phyloP scores from a whole-genome alignment of 2,113 vertebrate genomes.

The Heterotilapia buettikoferi region DNA sequence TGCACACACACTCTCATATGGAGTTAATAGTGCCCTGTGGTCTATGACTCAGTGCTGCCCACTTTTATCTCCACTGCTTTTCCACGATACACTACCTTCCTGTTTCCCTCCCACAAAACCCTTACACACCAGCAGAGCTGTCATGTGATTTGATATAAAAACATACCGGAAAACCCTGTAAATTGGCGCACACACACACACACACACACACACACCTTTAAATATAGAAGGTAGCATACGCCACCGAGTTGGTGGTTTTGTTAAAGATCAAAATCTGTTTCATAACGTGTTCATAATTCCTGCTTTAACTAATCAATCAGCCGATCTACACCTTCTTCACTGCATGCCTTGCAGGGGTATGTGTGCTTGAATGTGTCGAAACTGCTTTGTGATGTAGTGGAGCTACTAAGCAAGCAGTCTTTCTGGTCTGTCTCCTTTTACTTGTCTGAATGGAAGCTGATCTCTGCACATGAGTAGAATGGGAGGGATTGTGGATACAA shows the following conservation, averaged over 20 bases:
- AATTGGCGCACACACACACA: neutral
- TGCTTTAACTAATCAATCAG: neutral
- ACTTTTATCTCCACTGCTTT: conserved; percentile 24
- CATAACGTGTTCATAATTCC: conserved; percentile 4
- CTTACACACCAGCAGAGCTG: neutral
- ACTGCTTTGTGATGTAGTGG: neutral
- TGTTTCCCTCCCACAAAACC: conserved; percentile 28
- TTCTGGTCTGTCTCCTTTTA: neutral
- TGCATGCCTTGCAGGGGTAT: neutral
- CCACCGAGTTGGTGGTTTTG: neutral
- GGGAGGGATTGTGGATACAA: neutral
- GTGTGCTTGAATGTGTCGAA: neutral
- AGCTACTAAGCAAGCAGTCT: neutral
- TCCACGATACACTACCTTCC: conserved; percentile 23
- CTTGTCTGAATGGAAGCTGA: neutral
- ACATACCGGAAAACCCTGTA: neutral
- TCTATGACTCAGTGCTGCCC: conserved; percentile 48
- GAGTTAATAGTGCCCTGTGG: neutral
- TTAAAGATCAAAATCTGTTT: neutral
- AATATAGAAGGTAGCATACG: neutral
- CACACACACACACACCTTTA: neutral
- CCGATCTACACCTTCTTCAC: neutral
- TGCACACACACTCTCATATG: neutral
- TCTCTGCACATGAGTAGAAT: neutral
- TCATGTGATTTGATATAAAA: neutral